Evolutionary conservation across 2,113 vertebrate genomes (phyloP).

Genomic region (Etheostoma spectabile): DNA sequence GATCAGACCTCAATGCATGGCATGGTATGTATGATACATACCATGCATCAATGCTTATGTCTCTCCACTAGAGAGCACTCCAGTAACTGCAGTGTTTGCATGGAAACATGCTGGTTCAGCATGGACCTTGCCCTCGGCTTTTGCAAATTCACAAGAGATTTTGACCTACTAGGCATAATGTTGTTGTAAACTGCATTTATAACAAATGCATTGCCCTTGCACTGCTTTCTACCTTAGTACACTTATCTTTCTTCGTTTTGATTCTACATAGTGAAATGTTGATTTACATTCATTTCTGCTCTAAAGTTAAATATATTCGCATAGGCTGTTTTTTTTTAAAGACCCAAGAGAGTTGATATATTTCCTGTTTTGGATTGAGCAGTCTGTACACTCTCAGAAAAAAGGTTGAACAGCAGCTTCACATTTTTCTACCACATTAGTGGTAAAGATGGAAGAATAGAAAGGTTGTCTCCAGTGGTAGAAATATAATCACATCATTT

Average conservation of each 20-base stretch:
- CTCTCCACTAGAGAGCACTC: slow-evolving; percentile 56
- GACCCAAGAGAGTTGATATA: background rate
- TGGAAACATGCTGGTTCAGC: slow-evolving; percentile 24
- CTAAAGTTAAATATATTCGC: background rate
- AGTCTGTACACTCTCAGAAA: background rate
- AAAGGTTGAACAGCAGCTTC: background rate
- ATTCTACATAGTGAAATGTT: background rate
- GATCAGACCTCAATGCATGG: background rate
- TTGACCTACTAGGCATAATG: background rate
- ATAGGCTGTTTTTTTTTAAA: background rate
- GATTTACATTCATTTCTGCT: background rate
- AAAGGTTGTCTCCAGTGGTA: background rate
- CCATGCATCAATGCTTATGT: background rate
- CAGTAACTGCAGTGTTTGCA: background rate
- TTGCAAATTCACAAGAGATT: background rate
- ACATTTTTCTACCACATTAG: background rate
- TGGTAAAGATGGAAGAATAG: background rate
- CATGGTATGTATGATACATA: background rate
- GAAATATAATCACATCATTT: background rate
- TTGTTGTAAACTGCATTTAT: background rate
- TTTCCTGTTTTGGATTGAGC: slow-evolving; percentile 2
- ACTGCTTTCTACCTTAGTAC: background rate
- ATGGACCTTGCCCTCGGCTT: background rate
- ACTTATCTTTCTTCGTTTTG: background rate
- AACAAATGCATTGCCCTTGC: background rate